These are phyloP conservation scores for Lepidochrysops patricia DNA, from an alignment of 2,888 invertebrate species.

Conservation along the genomic window DNA sequence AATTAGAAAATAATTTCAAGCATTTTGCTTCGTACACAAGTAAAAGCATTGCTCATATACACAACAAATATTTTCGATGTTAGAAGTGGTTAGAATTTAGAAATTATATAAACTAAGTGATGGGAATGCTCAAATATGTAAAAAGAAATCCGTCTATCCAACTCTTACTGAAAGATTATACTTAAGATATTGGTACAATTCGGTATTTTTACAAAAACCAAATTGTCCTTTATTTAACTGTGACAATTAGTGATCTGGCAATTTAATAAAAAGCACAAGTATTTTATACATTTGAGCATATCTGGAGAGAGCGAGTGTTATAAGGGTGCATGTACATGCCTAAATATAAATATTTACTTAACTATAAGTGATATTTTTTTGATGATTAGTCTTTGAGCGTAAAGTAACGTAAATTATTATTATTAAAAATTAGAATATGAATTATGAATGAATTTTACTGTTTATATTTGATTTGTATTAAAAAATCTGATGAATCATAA, in stretches of 20 bases:
- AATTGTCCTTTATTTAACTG: background rate
- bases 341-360: background rate
- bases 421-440: background rate
- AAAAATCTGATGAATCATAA: slow-evolving; percentile 8
- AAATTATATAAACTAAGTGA: background rate
- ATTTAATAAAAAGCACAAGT: background rate
- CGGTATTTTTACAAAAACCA: background rate
- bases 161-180: background rate
- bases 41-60: background rate
- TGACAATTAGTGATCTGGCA: background rate
- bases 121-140: slow-evolving; percentile 1
- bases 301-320: background rate
- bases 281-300: slow-evolving; percentile 1
- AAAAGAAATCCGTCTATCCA: background rate
- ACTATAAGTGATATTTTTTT: slow-evolving; percentile 4
- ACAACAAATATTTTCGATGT: background rate
- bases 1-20: background rate
- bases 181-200: background rate
- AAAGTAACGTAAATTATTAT: background rate
- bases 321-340: slow-evolving; percentile 4
- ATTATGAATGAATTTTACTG: background rate
- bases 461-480: background rate
- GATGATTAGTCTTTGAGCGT: background rate
- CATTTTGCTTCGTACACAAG: background rate
- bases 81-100: background rate